phyloP scores from a whole-genome alignment of 2,113 vertebrate genomes.

The Urocolius indicus region DNA sequence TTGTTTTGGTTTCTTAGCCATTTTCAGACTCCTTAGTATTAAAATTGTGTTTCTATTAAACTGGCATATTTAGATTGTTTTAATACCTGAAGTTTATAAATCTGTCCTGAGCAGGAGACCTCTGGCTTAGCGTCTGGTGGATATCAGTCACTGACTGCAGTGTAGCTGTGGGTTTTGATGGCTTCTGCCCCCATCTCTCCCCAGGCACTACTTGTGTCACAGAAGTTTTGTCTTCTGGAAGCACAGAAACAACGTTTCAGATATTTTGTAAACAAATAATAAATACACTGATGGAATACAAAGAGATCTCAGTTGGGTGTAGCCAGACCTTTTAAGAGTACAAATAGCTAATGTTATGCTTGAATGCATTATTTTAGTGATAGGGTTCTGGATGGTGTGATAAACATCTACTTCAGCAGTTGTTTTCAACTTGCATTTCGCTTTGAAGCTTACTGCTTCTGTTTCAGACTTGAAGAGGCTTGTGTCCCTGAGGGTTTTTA shows the following conservation, averaged over 20 bases:
- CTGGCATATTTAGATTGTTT: background rate
- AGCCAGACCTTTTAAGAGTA: constrained; percentile 18
- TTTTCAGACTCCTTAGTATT: background rate
- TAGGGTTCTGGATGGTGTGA: background rate
- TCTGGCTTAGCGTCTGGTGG: background rate
- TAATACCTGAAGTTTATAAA: constrained; percentile 12
- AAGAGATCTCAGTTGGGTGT: constrained; percentile 38
- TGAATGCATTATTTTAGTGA: background rate
- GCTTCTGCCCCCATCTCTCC: constrained; percentile 44
- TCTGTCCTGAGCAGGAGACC: constrained; percentile 22
- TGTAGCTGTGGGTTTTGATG: constrained; percentile 57
- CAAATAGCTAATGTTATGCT: constrained; percentile 8
- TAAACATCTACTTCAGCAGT: constrained; percentile 12
- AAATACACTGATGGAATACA: background rate
- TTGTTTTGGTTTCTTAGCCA: background rate
- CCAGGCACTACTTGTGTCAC: constrained; percentile 65
- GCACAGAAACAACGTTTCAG: constrained; percentile 9
- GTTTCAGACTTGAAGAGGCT: background rate
- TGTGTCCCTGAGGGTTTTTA: background rate
- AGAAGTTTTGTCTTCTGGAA: constrained; percentile 70
- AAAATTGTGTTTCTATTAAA: constrained; percentile 11
- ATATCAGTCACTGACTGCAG: constrained; percentile 49
- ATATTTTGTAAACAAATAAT: constrained; percentile 50
- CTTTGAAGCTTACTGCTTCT: constrained; percentile 14
- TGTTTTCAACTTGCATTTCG: constrained; percentile 8